These are phyloP conservation scores for Tor tambroides DNA, from an alignment of 2,113 vertebrate genomes.

Conservation along the genomic window DNA sequence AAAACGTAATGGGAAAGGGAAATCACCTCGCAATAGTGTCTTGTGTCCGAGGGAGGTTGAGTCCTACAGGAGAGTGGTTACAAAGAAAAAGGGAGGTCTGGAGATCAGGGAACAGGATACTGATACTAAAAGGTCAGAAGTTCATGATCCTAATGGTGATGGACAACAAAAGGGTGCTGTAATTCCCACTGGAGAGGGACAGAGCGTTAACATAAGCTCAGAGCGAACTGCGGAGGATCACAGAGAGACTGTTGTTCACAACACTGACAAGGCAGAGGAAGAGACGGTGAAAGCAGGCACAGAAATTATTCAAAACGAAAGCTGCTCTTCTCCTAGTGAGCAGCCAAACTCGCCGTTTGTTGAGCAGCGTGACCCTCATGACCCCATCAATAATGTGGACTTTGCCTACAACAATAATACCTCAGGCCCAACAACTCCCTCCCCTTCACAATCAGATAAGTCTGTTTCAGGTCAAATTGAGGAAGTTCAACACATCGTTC, in stretches of 20 bases:
- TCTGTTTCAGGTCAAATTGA: constrained; percentile 57
- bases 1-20: constrained; percentile 79
- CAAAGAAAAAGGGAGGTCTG: constrained; percentile 54
- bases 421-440: constrained; percentile 70
- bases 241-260: constrained; percentile 56
- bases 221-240: constrained; percentile 47
- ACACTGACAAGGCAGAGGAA: constrained; percentile 44
- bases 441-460: constrained; percentile 54
- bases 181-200: constrained; percentile 48
- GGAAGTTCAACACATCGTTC: constrained; percentile 65
- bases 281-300: constrained; percentile 41
- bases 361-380: constrained; percentile 42
- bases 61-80: constrained; percentile 61
- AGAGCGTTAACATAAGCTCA: constrained; percentile 24
- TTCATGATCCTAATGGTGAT: constrained; percentile 27
- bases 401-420: constrained; percentile 69
- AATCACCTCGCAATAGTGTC: constrained; percentile 79
- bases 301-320: constrained; percentile 42
- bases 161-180: constrained; percentile 61
- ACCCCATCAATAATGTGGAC: constrained; percentile 52
- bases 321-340: constrained; percentile 35
- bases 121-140: constrained; percentile 28
- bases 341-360: constrained; percentile 49
- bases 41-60: constrained; percentile 74
- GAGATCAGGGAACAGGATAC: constrained; percentile 44